phyloP scores from a whole-genome alignment of 2,888 invertebrate genomes.

The Lissonota sp. region DNA sequence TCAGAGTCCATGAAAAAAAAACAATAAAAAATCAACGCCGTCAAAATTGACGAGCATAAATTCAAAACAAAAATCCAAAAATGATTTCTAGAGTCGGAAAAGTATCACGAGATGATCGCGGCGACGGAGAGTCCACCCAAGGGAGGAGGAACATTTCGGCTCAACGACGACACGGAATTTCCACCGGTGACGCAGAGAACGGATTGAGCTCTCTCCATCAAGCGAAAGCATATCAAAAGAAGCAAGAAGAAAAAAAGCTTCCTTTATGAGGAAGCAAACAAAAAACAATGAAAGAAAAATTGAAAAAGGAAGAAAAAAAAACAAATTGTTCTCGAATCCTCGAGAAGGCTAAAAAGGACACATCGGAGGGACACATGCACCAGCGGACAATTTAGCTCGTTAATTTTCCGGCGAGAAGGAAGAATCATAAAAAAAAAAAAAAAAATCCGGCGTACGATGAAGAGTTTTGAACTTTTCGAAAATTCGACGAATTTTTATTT shows the following conservation, averaged over 20 bases:
- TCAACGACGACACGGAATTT: slow-evolving; percentile 93
- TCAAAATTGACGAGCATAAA: slow-evolving; percentile 28
- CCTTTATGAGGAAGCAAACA: background rate
- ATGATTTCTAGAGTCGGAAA: slow-evolving; percentile 88
- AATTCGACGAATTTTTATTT: background rate
- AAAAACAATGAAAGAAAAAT: slow-evolving; percentile 5
- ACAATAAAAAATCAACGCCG: slow-evolving; percentile 5
- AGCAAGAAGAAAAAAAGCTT: slow-evolving; percentile 45
- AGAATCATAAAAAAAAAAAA: background rate
- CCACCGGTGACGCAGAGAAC: slow-evolving; percentile 90
- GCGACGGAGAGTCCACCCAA: slow-evolving; percentile 89
- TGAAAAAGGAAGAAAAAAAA: background rate
- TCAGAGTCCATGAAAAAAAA: slow-evolving; percentile 30
- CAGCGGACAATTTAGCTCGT: background rate
- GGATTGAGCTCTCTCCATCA: slow-evolving; percentile 81
- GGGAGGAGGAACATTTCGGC: slow-evolving; percentile 87
- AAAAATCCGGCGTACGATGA: background rate
- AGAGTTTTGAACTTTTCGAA: slow-evolving; percentile 2
- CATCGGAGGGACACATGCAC: slow-evolving; percentile 4
- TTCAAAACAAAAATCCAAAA: slow-evolving; percentile 24
- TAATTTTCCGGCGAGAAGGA: background rate
- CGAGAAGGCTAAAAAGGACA: slow-evolving; percentile 9
- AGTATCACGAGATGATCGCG: slow-evolving; percentile 89
- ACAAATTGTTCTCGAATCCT: background rate
- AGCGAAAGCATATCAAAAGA: slow-evolving; percentile 72